A percentile compares a stretch with the other conserved stretches of the same genome.
Conservation (phyloP, 92 coral and sea anemone species). For the Isaurus tuberculatus region DNA sequence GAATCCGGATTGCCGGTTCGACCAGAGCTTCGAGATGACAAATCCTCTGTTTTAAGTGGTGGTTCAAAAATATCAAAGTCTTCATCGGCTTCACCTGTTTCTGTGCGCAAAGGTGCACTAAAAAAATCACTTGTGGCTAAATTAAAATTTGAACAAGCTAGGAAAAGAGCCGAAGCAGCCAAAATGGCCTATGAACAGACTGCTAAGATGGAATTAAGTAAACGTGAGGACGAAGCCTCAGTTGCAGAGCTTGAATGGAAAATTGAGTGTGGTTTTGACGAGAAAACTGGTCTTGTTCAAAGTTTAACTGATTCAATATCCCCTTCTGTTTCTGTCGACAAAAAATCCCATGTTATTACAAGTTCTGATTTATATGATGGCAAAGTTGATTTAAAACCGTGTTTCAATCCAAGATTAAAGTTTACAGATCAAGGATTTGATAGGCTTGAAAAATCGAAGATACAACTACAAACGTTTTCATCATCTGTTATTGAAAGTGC, state of each 20-base stretch:
- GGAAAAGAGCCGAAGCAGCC: no score
- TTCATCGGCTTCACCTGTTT: neutral
- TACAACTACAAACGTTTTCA: neutral
- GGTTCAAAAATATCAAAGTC: neutral
- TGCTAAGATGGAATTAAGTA: no score
- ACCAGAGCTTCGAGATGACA: neutral
- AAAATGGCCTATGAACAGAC: no score
- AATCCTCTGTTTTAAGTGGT: conserved; percentile 1
- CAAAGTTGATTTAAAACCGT: neutral
- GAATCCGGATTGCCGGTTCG: conserved; percentile 14
- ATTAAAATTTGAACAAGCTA: neutral
- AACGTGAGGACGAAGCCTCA: no score
- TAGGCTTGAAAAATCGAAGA: neutral
- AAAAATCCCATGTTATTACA: neutral
- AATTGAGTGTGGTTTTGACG: no score
- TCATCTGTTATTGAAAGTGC: neutral
- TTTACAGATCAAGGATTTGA: neutral
- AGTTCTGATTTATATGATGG: neutral
- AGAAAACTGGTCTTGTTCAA: no score
- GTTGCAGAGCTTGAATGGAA: no score
- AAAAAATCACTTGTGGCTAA: neutral
- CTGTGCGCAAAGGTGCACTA: neutral
- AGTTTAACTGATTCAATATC: no score
- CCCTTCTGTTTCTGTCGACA: no score
- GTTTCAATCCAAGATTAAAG: neutral